Conservation (phyloP, 2,113 vertebrate genomes). For the Antigone vipio region DNA sequence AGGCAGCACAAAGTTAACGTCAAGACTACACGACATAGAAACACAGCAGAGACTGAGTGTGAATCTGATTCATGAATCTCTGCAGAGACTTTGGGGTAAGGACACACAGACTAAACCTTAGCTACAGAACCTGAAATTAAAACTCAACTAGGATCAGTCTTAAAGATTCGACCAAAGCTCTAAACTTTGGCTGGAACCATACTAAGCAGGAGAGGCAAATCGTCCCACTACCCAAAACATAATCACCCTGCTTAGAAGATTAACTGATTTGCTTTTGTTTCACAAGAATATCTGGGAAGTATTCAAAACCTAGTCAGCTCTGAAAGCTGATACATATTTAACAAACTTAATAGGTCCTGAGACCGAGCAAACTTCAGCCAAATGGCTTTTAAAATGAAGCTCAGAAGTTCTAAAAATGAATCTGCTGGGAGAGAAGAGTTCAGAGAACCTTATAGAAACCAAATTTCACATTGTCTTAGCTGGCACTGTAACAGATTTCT, state of each 20-base stretch:
- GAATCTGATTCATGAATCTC: neutral
- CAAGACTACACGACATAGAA: neutral
- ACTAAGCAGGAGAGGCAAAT: neutral
- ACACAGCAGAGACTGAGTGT: neutral
- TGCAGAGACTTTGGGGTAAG: neutral
- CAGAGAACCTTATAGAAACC: constrained; percentile 49
- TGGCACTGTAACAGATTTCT: constrained; percentile 56
- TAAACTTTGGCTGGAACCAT: neutral
- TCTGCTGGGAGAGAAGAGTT: constrained; percentile 50
- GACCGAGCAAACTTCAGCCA: constrained; percentile 36
- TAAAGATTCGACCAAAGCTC: neutral
- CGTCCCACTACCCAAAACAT: neutral
- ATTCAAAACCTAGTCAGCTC: constrained; percentile 13
- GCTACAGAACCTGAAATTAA: neutral
- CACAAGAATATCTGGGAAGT: neutral
- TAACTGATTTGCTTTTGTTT: constrained; percentile 15
- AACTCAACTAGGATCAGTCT: neutral
- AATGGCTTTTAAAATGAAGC: constrained; percentile 12
- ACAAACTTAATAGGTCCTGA: constrained; percentile 34
- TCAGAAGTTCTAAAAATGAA: constrained; percentile 52
- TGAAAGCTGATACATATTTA: constrained; percentile 24
- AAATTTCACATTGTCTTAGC: constrained; percentile 66
- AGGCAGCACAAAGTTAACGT: neutral
- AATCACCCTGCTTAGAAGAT: neutral
- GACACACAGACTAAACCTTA: neutral